Conservation (phyloP, 35 echinoderm and acorn worm genomes). For the Anneissia japonica region DNA sequence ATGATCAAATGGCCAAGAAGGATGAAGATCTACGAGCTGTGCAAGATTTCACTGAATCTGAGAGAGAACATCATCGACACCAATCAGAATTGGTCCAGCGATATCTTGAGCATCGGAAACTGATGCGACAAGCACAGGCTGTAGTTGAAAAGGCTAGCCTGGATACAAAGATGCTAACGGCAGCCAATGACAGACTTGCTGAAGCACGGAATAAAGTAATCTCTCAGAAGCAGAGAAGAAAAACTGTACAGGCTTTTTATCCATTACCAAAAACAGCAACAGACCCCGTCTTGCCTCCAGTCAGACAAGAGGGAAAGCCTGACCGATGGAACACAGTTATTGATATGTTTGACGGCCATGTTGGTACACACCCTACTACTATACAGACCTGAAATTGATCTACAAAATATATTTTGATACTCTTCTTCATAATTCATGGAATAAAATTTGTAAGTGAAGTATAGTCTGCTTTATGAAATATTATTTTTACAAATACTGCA, state of each 20-base stretch:
- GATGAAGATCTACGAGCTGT: constrained; percentile 32
- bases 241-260: constrained; percentile 64
- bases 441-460: too few species aligned
- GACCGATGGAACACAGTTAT: constrained; percentile 78
- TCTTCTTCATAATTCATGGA: too few species aligned
- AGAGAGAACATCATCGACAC: constrained; percentile 48
- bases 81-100: constrained; percentile 64
- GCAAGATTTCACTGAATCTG: constrained; percentile 22
- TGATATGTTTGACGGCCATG: constrained; percentile 80
- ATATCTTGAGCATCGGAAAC: constrained; percentile 80
- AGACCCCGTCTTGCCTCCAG: constrained; percentile 73
- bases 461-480: too few species aligned
- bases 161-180: constrained; percentile 70
- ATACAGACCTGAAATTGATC: background rate
- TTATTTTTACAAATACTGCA: too few species aligned
- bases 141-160: constrained; percentile 68
- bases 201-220: constrained; percentile 43
- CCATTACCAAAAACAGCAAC: constrained; percentile 83
- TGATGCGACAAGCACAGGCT: constrained; percentile 90
- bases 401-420: too few species aligned
- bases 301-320: constrained; percentile 63
- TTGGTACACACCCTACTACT: constrained; percentile 74
- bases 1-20: constrained; percentile 52
- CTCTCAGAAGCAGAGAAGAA: constrained; percentile 58
- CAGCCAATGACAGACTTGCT: constrained; percentile 64